phyloP scores from a whole-genome alignment of 2,113 vertebrate species.

The Ochotona princeps region DNA sequence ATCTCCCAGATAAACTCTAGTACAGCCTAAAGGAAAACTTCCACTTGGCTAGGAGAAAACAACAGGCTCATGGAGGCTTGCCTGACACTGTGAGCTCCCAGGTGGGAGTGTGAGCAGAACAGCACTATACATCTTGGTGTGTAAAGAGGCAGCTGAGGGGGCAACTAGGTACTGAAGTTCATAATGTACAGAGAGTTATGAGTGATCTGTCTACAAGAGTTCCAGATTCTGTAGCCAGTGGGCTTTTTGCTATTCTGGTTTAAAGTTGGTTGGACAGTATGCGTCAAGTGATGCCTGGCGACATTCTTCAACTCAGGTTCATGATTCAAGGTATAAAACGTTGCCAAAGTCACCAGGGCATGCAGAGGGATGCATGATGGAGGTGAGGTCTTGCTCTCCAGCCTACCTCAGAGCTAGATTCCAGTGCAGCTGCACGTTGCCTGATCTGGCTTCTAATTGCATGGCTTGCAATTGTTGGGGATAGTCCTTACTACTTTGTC shows the following conservation, averaged over 20 bases:
- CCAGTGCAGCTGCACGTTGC: accelerated
- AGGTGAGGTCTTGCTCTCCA: accelerated
- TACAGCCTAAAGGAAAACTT: neutral
- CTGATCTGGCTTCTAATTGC: too few relatives aligned
- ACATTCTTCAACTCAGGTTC: neutral
- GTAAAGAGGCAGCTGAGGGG: neutral
- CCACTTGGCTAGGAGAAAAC: accelerated
- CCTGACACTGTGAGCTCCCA: too few relatives aligned
- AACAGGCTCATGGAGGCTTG: accelerated
- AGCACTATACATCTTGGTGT: neutral
- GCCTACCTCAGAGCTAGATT: neutral
- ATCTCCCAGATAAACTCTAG: neutral
- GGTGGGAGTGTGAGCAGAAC: neutral
- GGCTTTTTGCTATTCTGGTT: neutral
- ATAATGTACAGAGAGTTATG: accelerated
- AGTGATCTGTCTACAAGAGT: accelerated
- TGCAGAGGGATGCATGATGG: accelerated
- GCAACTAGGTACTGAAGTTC: neutral
- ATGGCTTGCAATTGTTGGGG: neutral
- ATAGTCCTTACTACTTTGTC: neutral
- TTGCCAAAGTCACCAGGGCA: neutral
- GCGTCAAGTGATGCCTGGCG: too few relatives aligned
- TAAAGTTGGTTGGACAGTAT: neutral
- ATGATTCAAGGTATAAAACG: neutral
- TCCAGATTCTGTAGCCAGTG: neutral